phyloP scores from a whole-genome alignment of 2,113 vertebrate species.

The Elgaria multicarinata region DNA sequence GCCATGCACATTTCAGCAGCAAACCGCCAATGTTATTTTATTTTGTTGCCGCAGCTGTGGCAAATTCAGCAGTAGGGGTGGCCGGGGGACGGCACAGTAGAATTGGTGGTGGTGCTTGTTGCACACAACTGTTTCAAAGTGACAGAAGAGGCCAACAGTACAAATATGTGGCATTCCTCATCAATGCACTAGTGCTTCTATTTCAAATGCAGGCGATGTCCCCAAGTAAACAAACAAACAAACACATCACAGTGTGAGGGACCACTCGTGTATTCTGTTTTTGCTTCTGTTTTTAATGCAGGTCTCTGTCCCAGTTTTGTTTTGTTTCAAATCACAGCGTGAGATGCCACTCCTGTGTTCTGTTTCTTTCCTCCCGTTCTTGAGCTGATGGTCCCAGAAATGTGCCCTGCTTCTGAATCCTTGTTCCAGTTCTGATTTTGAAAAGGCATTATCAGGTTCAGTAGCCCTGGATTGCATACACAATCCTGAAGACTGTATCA shows the following conservation, averaged over 20 bases:
- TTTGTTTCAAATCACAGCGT: not conserved
- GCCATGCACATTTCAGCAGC: too few species aligned
- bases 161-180: not conserved
- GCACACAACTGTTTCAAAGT: not conserved
- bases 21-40: too few species aligned
- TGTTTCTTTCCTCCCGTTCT: not conserved
- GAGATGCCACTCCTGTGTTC: not conserved
- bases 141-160: not conserved
- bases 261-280: too few species aligned
- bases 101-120: too few species aligned
- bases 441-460: conserved; percentile 19
- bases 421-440: not conserved
- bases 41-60: too few species aligned
- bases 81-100: too few species aligned
- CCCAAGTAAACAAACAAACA: too few species aligned
- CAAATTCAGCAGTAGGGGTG: too few species aligned
- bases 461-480: not conserved
- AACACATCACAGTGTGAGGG: too few species aligned
- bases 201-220: not conserved
- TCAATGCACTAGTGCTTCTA: not conserved
- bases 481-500: not conserved
- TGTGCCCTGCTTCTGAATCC: not conserved
- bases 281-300: not conserved
- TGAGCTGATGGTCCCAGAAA: not conserved
- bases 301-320: not conserved